A percentile compares a stretch with the other conserved stretches of the same genome.
Conservation (phyloP, 2,888 invertebrate species). For the Metalampra italica region DNA sequence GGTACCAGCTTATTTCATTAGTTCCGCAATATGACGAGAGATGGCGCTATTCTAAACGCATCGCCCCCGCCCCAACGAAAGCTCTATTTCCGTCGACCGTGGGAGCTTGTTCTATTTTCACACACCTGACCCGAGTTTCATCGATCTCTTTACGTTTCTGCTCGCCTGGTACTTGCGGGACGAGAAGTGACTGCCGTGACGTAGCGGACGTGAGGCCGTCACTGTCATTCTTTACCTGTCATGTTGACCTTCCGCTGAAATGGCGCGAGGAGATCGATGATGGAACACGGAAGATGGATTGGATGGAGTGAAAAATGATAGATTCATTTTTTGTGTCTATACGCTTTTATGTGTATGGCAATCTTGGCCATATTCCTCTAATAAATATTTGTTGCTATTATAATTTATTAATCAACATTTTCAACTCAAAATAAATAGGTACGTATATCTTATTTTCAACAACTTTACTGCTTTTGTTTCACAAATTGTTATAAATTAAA, state of each 20-base stretch:
- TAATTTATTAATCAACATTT: no score
- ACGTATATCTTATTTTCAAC: no score
- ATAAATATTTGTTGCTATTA: no score
- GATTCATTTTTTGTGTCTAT: not conserved
- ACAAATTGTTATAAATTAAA: no score
- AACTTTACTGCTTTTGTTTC: no score
- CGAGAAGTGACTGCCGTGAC: slow-evolving; percentile 66
- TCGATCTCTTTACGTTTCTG: slow-evolving; percentile 42
- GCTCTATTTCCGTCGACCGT: slow-evolving; percentile 51
- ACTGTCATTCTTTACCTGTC: slow-evolving; percentile 46
- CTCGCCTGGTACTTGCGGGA: slow-evolving; percentile 61
- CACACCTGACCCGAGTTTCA: slow-evolving; percentile 34
- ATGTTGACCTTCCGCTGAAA: slow-evolving; percentile 28
- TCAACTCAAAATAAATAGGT: no score
- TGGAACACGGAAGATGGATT: slow-evolving; percentile 11
- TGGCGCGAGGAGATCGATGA: slow-evolving; percentile 14
- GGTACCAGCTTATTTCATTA: not conserved
- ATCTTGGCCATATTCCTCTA: no score
- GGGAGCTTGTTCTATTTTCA: slow-evolving; percentile 66
- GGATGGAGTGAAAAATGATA: not conserved
- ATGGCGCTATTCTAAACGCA: slow-evolving; percentile 32
- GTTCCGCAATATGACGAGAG: slow-evolving; percentile 1
- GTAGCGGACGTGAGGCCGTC: slow-evolving; percentile 66
- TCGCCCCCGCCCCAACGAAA: slow-evolving; percentile 7
- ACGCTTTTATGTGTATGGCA: not conserved